Percentiles rank a stretch among this genome's conserved stretches.
Evolutionary conservation across 2,888 invertebrate genomes (phyloP).

Genomic region (Agrochola litura): DNA sequence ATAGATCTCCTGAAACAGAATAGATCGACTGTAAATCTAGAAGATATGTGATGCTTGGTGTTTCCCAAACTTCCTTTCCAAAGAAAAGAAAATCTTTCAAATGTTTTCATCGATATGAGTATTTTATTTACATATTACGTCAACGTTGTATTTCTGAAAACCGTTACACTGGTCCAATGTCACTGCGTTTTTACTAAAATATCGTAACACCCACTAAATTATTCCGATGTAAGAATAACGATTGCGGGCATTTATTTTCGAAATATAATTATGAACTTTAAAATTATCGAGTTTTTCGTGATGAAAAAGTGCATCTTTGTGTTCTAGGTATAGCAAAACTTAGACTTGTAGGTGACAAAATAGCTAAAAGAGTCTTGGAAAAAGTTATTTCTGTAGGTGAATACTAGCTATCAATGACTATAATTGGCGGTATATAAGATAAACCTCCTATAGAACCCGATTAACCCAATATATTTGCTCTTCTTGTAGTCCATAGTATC

Average conservation of each 20-base stretch:
- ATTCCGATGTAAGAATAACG: conserved; percentile 5
- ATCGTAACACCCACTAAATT: conserved; percentile 28
- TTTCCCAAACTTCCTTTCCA: background rate
- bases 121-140: conserved; percentile 35
- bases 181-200: conserved; percentile 29
- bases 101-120: conserved; percentile 13
- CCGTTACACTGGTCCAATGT: conserved; percentile 31
- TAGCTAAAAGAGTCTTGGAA: background rate
- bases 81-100: background rate
- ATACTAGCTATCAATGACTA: background rate
- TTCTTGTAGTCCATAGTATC: background rate
- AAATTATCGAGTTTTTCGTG: background rate
- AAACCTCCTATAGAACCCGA: background rate
- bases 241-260: background rate
- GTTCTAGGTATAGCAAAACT: background rate
- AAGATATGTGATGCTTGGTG: no score
- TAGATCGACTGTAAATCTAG: background rate
- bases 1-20: background rate
- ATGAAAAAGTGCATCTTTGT: background rate
- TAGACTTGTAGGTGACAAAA: background rate
- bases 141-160: conserved; percentile 43
- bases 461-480: background rate
- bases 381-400: background rate
- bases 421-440: background rate
- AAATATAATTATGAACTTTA: background rate